These are phyloP conservation scores for Oxyruncus cristatus DNA, from an alignment of 2,113 vertebrate genomes.

Conservation along the genomic window DNA sequence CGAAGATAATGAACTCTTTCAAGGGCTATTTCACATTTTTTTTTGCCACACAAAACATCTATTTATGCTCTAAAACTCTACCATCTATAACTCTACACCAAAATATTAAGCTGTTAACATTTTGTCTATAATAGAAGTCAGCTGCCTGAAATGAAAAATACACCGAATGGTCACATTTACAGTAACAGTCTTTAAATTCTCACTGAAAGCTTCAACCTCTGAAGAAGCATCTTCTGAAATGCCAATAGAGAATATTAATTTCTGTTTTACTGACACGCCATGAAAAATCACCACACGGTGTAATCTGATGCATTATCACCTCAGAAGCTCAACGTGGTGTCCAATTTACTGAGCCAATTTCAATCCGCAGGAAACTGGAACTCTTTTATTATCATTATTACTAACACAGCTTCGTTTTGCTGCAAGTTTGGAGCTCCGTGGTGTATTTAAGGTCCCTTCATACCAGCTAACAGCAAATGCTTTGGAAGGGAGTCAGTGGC, in stretches of 20 bases:
- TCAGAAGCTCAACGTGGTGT: background rate
- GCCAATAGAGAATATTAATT: background rate
- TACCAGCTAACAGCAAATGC: background rate
- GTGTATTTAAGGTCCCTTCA: background rate
- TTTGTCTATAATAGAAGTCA: background rate
- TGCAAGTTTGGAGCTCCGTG: background rate
- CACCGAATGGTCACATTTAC: background rate
- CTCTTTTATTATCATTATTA: background rate
- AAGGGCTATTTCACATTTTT: background rate
- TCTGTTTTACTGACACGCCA: background rate
- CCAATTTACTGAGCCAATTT: background rate
- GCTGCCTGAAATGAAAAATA: background rate
- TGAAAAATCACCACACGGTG: background rate
- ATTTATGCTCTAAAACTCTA: background rate
- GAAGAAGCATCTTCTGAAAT: background rate
- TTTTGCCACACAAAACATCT: background rate
- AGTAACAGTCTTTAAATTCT: background rate
- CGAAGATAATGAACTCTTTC: background rate
- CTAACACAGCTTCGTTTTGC: background rate
- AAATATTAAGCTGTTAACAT: background rate
- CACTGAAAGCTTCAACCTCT: background rate
- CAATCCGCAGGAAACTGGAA: background rate
- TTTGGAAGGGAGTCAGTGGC: background rate
- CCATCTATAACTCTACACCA: background rate
- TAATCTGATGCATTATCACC: slow-evolving; percentile 1